Evolutionary conservation across 2,113 vertebrate genomes (phyloP), one percentile per base, ranked within the genome.

Genomic region (Stercorarius parasiticus): DNA sequence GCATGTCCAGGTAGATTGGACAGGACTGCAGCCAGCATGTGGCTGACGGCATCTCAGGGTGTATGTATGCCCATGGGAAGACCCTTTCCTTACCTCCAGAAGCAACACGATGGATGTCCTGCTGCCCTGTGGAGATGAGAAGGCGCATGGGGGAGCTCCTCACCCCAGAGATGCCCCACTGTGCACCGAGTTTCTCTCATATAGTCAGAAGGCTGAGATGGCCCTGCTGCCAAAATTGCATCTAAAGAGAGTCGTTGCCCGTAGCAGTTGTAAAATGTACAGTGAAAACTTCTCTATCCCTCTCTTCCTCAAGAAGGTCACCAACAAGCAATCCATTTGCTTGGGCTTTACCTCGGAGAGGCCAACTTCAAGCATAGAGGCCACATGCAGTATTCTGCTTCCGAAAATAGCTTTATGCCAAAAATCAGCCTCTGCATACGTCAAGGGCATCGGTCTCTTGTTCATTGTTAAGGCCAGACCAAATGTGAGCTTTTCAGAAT

Each of bases 401-500:
- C 38, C 52, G 64, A 59, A 47, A 29, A n/a, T 0, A 61, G 38
- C 2, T 3, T 50, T 25, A 69, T 42, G 53, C 45, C 6, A 7
- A 91, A 91, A 84, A 38, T 6, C 69, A 88, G 61, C 25, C 55
- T 86, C 55, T 80, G 64, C 16, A n/a, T 47, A 19, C 0, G 0
- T 43, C 43, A 92, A 36, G 16, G 47, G 26, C 42, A 67, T 50
- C 4, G 1, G 61, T 47, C 26, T 81, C 71, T 55, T 64, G 42
- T 52, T 82, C 50, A 64, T 20, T 80, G 38, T 55, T 83, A 81
- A 0, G 2, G 30, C 36, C 45, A 82, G 49, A 85, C 27, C 78
- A 79, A 94, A 89, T 18, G n/a, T 45, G 25, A 94, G 45, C 22
- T 89, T 93, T 94, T 72, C 56, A 89, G 91, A 86, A 90, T 61